Evolutionary conservation across 2,888 invertebrate species (phyloP), one percentile per base, ranked within the genome.

Genomic region (Ariolimax columbianus): DNA sequence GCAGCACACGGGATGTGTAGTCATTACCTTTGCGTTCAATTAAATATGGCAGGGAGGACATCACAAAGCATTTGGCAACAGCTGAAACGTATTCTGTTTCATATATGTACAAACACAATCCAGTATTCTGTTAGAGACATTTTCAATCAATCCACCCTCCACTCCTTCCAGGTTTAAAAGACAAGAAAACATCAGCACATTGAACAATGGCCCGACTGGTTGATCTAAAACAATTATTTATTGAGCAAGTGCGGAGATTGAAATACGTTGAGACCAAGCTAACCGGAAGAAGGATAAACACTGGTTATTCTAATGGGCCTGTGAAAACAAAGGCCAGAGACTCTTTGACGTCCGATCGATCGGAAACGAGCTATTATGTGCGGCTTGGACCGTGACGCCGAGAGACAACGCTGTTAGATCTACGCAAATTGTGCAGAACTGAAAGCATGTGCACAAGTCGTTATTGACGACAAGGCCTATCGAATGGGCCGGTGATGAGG

Each of bases 331-430:
- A 4, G 73, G 73, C 43, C 73, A 73, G 26, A 47, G 26, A 47
- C 73, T 43, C 73, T 73, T 73, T 73, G 73, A 73, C 73, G 73
- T 43, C n/a, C 17, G 47, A 73, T 73, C 73, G 73, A 73, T 73
- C 73, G 73, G 47, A 73, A 73, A 73, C n/a, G 73, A 73, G 17
- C 43, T 43, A 47, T 47, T 43, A 73, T 73, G 43, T 43, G 30
- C 23, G 11, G 73, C 43, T 43, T 43, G 14, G 47, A 38, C 30
- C 43, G 26, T 11, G 47, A n/a, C 43, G n/a, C 38, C 30, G 73
- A n/a, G n/a, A 73, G 73, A 73, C 30, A n/a, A 47, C 43, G 11
- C 9, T 47, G 73, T 43, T 73, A 73, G 43, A 73, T 73, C 47
- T 43, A 73, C 43, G 47, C 43, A 73, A 73, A 73, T 73, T 73